A percentile compares a stretch with the other conserved stretches of the same genome.
Evolutionary conservation across 2,797 vertebrate genomes (phyloP).

Genomic region (Sylvia borin): DNA sequence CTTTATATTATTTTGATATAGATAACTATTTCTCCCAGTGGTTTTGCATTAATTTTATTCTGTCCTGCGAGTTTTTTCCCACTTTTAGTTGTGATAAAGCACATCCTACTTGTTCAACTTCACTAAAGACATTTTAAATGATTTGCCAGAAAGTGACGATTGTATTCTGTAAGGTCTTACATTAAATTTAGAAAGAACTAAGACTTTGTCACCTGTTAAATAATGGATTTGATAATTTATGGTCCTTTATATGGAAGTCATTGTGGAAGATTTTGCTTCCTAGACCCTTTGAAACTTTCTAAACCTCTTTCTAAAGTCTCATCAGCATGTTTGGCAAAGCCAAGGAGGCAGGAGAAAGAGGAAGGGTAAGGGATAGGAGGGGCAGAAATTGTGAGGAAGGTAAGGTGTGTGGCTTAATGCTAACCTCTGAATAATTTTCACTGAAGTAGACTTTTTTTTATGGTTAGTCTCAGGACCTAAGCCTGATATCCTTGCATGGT

Average conservation of each 20-base stretch:
- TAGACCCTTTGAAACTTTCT: not conserved
- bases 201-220: not conserved
- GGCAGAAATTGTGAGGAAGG: rapidly evolving
- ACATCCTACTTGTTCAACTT: not conserved
- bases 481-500: not conserved
- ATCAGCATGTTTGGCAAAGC: not conserved
- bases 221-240: not conserved
- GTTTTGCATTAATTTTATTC: not conserved
- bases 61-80: not conserved
- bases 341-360: not conserved
- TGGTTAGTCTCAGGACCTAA: not conserved
- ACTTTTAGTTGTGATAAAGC: not conserved
- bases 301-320: not conserved
- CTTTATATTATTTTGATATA: not conserved
- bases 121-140: not conserved
- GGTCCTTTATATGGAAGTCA: not conserved
- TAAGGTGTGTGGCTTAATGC: not conserved
- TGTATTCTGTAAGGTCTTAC: not conserved
- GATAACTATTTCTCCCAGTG: not conserved
- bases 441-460: not conserved
- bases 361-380: not conserved
- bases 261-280: not conserved
- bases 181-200: not conserved
- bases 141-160: not conserved
- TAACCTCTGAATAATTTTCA: not conserved